Evolutionary conservation across 2,888 invertebrate genomes (phyloP).

Genomic region (Raillietiella orientalis): DNA sequence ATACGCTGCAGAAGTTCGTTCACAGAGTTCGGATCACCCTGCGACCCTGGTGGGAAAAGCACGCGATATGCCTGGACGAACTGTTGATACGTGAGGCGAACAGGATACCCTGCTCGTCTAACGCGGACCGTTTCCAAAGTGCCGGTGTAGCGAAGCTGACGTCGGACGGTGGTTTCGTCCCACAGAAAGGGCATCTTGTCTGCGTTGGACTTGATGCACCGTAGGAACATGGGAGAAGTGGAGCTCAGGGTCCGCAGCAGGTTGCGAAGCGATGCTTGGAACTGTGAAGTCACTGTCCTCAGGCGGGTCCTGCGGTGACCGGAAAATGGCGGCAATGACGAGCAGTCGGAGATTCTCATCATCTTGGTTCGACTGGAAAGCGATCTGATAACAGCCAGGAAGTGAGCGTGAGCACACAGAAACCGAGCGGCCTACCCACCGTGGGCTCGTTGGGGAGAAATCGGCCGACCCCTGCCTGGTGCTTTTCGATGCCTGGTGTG

Average conservation of each 20-base stretch:
- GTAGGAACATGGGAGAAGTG: constrained; percentile 47
- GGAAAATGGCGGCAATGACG: not conserved
- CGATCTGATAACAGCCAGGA: no score
- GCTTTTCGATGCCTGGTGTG: no score
- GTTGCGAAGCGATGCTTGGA: constrained; percentile 62
- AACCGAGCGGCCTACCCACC: no score
- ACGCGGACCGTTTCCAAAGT: constrained; percentile 90
- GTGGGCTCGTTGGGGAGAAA: no score
- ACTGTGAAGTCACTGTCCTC: constrained; percentile 75
- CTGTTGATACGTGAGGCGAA: constrained; percentile 67
- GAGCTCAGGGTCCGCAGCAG: constrained; percentile 79
- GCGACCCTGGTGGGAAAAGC: constrained; percentile 48
- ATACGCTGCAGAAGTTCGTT: no score
- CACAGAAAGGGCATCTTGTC: constrained; percentile 70
- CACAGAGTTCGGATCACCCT: no score
- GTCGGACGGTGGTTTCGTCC: constrained; percentile 67
- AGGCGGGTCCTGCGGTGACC: constrained; percentile 15
- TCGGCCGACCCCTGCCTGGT: no score
- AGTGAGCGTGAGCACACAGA: no score
- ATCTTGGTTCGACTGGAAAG: no score
- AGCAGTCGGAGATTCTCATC: no score
- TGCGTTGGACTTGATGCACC: constrained; percentile 84
- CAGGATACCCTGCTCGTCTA: constrained; percentile 77
- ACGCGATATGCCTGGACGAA: constrained; percentile 77
- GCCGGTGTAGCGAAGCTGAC: constrained; percentile 71